Evolutionary conservation across 2,113 vertebrate genomes (phyloP), one percentile per base, ranked within the genome.

Genomic region (Cathartes aura): DNA sequence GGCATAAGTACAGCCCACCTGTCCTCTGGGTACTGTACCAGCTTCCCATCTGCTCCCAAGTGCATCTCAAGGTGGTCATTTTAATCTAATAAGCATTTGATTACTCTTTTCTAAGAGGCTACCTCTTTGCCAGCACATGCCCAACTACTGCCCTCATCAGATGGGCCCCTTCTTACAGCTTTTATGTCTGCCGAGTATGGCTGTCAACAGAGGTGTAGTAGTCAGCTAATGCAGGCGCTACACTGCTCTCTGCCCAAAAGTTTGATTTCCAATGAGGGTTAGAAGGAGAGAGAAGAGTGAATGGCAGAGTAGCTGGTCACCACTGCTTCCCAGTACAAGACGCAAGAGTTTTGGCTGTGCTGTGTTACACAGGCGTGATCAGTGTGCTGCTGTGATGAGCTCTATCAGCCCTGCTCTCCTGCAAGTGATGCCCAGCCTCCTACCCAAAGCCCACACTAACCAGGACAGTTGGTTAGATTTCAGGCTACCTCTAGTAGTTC

Each of bases 11-110:
- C 56, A 91, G 76, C 86, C 93, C 95, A 96, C 95, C 95, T 96
- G 95, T 95, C 83, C 93, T 95, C 81, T 50, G 89, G 86, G 95
- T 95, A 95, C 93, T 58, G 70, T 89, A 92, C 83, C 58, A 78
- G 91, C 56, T 91, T 91, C 92, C 95, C 92, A 96, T 94, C 95
- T 97, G 96, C 93, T 97, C 89, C 87, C 96, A 96, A 97, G 93
- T 92, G 89, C 96, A 95, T 93, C 83, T 96, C 83, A 97, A 97
- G 95, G 94, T 94, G 94, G 82, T 56, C 12, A 43, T 59, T 95
- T 91, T 72, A 66, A 93, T 78, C 59, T 79, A 84, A 82, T 64
- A 79, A 82, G 34, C 55, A 40, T 89, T 74, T 78, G 47, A 92
- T 90, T 78, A 81, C 50, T 73, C 48, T 48, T 12, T 82, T 53